Percentiles rank a stretch among this genome's conserved stretches.
These are phyloP conservation scores for Dasyprocta punctata DNA, from an alignment of 2,113 vertebrate species.

Conservation along the genomic window DNA sequence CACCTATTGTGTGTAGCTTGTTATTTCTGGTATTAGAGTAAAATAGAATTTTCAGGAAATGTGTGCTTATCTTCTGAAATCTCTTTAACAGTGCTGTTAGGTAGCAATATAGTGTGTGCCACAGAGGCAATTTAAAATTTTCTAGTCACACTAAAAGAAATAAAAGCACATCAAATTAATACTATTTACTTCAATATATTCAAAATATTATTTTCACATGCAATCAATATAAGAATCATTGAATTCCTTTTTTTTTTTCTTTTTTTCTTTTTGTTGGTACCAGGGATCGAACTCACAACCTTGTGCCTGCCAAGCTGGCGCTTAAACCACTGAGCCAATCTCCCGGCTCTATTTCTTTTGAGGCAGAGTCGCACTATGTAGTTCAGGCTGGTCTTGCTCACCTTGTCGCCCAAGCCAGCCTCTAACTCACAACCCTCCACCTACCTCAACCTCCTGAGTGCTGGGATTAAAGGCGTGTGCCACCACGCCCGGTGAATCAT, in stretches of 20 bases:
- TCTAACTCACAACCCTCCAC: too few species aligned
- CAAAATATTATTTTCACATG: conserved; percentile 10
- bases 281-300: too few species aligned
- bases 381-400: too few species aligned
- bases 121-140: conserved; percentile 1
- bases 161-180: conserved; percentile 6
- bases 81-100: background rate
- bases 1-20: background rate
- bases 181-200: background rate
- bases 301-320: too few species aligned
- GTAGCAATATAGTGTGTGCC: background rate
- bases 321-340: too few species aligned
- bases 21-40: conserved; percentile 45
- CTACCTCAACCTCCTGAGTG: too few species aligned
- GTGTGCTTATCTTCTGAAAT: background rate
- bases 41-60: conserved; percentile 40
- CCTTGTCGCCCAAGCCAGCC: too few species aligned
- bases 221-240: background rate
- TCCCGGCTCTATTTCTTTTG: too few species aligned
- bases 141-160: background rate
- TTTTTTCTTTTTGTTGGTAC: too few species aligned
- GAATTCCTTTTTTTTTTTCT: too few species aligned
- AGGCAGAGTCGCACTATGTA: too few species aligned
- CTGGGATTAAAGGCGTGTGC: too few species aligned
- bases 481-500: background rate